Conservation (phyloP, 2,797 vertebrate species). For the Alauda arvensis region DNA sequence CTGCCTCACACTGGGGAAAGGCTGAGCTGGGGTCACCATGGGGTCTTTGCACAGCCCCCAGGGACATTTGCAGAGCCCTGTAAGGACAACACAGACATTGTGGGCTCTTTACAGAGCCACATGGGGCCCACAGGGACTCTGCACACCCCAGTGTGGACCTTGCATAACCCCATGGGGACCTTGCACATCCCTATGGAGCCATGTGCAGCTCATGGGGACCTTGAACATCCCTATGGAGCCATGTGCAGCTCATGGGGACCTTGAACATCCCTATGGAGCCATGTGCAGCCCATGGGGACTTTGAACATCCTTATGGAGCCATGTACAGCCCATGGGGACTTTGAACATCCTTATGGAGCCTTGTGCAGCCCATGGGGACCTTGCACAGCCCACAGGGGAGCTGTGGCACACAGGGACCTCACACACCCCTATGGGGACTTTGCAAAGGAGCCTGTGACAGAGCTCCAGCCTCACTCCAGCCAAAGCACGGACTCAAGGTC, state of each 20-base stretch:
- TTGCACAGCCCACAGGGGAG: not conserved
- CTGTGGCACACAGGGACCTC: not conserved
- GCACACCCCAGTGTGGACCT: not conserved
- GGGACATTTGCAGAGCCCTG: not conserved
- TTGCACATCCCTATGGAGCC: not conserved
- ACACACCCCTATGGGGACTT: rapidly evolving
- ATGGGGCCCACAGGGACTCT: rapidly evolving
- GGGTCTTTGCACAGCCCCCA: not conserved
- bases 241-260: rapidly evolving
- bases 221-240: not conserved
- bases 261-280: not conserved
- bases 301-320: too few relatives aligned
- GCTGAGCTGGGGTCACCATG: not conserved
- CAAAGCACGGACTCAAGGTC: rapidly evolving
- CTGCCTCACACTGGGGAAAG: not conserved
- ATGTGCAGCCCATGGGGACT: not conserved
- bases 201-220: not conserved
- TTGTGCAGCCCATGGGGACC: not conserved
- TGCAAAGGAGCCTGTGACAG: too few relatives aligned
- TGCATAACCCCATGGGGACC: rapidly evolving
- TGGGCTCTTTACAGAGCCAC: not conserved
- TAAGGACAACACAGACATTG: too few relatives aligned
- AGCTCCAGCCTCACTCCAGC: not conserved
- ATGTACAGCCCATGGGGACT: rapidly evolving
- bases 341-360: not conserved